A percentile compares a stretch with the other conserved stretches of the same genome.
Evolutionary conservation across 2,797 vertebrate species (phyloP).

Genomic region (Neosilurus mollespiculum): DNA sequence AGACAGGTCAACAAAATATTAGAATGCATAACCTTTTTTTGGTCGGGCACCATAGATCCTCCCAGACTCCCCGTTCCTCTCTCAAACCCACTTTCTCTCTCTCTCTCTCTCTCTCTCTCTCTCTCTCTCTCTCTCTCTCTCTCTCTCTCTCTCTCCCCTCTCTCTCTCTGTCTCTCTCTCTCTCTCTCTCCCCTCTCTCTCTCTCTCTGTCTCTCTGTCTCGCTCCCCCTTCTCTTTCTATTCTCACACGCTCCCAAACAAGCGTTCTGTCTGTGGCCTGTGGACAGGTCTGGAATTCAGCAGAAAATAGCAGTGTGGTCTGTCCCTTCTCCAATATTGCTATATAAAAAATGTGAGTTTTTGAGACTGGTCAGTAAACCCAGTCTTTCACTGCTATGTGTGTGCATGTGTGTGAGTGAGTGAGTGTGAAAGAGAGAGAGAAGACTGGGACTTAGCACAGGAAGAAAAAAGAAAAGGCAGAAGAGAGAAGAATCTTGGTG

Average conservation of each 20-base stretch:
- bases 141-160: too few species aligned
- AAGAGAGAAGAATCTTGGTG: conserved; percentile 3
- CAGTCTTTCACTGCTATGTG: conserved; percentile 33
- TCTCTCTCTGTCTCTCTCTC: too few species aligned
- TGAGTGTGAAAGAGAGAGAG: fast-evolving
- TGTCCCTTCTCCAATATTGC: conserved; percentile 52
- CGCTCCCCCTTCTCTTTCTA: too few species aligned
- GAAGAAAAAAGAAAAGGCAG: neutral
- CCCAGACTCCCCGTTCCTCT: too few species aligned
- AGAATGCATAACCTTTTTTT: too few species aligned
- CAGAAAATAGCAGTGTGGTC: conserved; percentile 64
- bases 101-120: too few species aligned
- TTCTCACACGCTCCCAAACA: conserved; percentile 37
- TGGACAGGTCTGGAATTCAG: conserved; percentile 64
- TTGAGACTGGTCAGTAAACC: conserved; percentile 56
- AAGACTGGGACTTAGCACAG: neutral
- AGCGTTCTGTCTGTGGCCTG: conserved; percentile 48
- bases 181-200: conserved; percentile 13
- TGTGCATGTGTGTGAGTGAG: conserved; percentile 30
- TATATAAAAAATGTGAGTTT: conserved; percentile 63
- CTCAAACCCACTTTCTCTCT: too few species aligned
- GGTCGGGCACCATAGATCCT: too few species aligned
- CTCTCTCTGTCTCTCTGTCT: conserved; percentile 54
- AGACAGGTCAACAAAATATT: too few species aligned
- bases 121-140: too few species aligned